These are phyloP conservation scores for Natrix natrix DNA, from an alignment of 2,797 vertebrate genomes.

Conservation along the genomic window DNA sequence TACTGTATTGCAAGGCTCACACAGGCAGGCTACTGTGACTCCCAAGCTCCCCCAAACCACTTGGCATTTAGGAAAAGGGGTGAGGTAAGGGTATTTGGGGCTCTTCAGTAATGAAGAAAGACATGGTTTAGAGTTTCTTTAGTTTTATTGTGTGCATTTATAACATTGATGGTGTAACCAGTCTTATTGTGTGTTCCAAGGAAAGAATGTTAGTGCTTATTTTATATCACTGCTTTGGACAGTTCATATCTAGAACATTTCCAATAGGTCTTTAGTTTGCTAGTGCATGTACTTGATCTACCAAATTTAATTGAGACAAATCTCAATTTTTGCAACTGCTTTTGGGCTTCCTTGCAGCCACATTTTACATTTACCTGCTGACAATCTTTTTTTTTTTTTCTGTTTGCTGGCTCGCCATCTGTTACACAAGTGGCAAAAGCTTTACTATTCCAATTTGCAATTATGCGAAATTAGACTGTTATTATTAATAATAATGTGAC, in stretches of 20 bases:
- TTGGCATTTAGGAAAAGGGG: background rate
- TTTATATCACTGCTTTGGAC: conserved; percentile 36
- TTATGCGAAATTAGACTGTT: conserved; percentile 51
- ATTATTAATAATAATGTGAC: conserved; percentile 31
- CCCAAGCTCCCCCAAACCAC: background rate
- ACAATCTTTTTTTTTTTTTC: background rate
- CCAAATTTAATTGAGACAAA: conserved; percentile 23
- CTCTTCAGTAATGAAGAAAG: background rate
- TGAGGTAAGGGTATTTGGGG: background rate
- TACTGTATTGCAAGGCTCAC: background rate
- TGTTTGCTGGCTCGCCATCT: conserved; percentile 30
- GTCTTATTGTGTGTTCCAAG: background rate
- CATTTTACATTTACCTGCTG: background rate
- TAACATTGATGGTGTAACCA: background rate
- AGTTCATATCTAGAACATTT: conserved; percentile 36
- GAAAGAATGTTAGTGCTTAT: conserved; percentile 16
- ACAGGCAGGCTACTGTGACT: background rate
- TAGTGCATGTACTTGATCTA: conserved; percentile 34
- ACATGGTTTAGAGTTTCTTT: background rate
- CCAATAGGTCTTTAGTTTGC: conserved; percentile 25
- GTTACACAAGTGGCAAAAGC: conserved; percentile 6
- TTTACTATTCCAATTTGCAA: conserved; percentile 49
- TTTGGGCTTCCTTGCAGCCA: conserved; percentile 23
- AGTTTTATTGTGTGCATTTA: background rate
- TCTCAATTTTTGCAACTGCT: conserved; percentile 28